Percentiles rank a stretch among this genome's conserved stretches.
These are phyloP conservation scores for Chionodraco myersi DNA, from an alignment of 2,113 vertebrate genomes.

Conservation along the genomic window DNA sequence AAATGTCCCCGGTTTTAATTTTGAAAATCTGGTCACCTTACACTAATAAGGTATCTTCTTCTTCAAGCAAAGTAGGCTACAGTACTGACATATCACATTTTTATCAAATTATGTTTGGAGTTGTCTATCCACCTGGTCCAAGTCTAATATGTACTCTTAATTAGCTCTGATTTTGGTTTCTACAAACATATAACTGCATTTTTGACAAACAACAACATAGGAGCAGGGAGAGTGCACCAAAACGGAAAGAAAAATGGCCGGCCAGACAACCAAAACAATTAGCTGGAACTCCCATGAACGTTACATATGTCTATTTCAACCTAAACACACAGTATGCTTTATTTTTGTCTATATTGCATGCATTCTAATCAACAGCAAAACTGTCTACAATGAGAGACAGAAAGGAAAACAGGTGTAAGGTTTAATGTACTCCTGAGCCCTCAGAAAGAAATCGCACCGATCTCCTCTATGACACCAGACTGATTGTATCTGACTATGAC, in stretches of 20 bases:
- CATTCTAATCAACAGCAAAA: neutral
- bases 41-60: too few relatives aligned
- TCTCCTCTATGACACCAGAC: slow-evolving; percentile 13
- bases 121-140: neutral
- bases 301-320: neutral
- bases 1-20: too few relatives aligned
- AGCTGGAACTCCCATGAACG: neutral
- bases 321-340: neutral
- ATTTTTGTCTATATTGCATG: neutral
- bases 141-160: too few relatives aligned
- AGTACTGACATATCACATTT: neutral
- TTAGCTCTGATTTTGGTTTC: neutral
- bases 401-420: slow-evolving; percentile 2
- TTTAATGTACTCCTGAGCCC: neutral
- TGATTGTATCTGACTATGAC: slow-evolving; percentile 34
- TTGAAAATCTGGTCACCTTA: too few relatives aligned
- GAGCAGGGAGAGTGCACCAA: neutral
- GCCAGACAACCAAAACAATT: neutral
- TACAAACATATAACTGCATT: neutral
- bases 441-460: slow-evolving; percentile 3
- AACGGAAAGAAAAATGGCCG: neutral
- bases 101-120: neutral
- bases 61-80: neutral
- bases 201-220: too few relatives aligned
- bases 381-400: neutral